Conservation (phyloP, 1,140 invertebrate species). For the Ceratina calcarata region DNA sequence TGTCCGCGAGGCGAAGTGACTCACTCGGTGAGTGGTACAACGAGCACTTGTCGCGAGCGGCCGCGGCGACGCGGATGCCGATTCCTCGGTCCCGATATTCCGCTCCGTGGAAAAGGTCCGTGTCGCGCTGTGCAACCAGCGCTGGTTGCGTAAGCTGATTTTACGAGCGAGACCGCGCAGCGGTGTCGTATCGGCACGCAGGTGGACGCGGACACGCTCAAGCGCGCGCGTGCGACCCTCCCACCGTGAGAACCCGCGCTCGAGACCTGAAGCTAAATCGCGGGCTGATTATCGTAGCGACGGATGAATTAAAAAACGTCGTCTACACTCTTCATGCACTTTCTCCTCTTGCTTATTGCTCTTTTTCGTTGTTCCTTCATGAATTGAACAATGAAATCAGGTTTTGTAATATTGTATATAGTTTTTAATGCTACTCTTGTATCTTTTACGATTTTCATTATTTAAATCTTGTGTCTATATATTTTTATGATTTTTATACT, state of each 20-base stretch:
- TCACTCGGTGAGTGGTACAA: constrained; percentile 59
- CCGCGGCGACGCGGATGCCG: constrained; percentile 46
- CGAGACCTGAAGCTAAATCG: too few species aligned
- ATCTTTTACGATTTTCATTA: too few species aligned
- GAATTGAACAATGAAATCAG: too few species aligned
- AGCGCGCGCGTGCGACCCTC: constrained; percentile 7
- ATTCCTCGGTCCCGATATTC: constrained; percentile 32
- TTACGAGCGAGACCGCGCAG: constrained; percentile 39
- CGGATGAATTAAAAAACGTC: not conserved
- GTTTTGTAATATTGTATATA: too few species aligned
- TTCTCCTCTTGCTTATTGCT: too few species aligned
- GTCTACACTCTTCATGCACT: too few species aligned
- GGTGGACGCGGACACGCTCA: constrained; percentile 28
- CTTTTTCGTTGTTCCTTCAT: too few species aligned
- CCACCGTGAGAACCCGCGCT: constrained; percentile 53
- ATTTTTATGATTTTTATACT: too few species aligned
- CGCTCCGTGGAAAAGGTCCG: constrained; percentile 36
- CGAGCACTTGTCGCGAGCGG: constrained; percentile 58
- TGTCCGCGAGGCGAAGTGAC: constrained; percentile 51
- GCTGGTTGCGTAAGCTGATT: constrained; percentile 57
- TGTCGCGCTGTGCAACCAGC: constrained; percentile 24
- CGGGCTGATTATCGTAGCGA: not conserved
- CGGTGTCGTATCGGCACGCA: not conserved
- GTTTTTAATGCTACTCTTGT: too few species aligned
- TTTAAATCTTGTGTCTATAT: too few species aligned